These are phyloP conservation scores for Protonibea diacanthus DNA, from an alignment of 2,797 vertebrate species.

Conservation along the genomic window DNA sequence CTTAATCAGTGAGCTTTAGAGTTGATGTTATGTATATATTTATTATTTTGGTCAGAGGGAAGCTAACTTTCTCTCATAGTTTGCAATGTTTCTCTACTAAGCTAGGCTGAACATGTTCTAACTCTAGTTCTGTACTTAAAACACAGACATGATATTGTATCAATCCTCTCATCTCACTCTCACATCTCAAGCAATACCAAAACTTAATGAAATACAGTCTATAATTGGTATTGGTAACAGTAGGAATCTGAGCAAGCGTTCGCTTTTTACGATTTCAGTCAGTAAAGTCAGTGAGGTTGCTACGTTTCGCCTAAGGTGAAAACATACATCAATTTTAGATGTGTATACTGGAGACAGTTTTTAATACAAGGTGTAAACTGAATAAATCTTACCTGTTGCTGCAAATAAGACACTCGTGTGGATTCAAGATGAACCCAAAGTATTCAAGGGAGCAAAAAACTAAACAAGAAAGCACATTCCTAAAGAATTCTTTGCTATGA, in stretches of 20 bases:
- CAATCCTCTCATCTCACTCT: not conserved
- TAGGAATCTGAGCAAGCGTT: not conserved
- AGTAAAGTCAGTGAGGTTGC: not conserved
- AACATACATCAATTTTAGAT: not conserved
- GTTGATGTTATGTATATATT: too few species aligned
- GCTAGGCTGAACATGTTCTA: too few species aligned
- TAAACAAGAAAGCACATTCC: not conserved
- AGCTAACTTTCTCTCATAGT: too few species aligned
- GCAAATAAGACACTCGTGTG: not conserved
- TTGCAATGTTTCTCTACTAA: too few species aligned
- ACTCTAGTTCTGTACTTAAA: too few species aligned
- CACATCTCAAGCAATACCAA: too few species aligned
- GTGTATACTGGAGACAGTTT: not conserved
- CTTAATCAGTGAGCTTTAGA: too few species aligned
- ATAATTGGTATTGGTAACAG: too few species aligned
- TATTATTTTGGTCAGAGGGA: too few species aligned
- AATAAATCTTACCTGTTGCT: not conserved
- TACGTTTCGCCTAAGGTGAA: not conserved
- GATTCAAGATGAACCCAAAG: conserved; percentile 12
- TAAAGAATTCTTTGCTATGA: conserved; percentile 22
- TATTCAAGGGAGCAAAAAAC: not conserved
- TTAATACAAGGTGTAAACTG: not conserved
- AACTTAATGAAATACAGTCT: too few species aligned
- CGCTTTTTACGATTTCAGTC: not conserved
- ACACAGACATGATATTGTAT: too few species aligned